phyloP scores from a whole-genome alignment of 2,113 vertebrate species.

The Megaceryle torquata region DNA sequence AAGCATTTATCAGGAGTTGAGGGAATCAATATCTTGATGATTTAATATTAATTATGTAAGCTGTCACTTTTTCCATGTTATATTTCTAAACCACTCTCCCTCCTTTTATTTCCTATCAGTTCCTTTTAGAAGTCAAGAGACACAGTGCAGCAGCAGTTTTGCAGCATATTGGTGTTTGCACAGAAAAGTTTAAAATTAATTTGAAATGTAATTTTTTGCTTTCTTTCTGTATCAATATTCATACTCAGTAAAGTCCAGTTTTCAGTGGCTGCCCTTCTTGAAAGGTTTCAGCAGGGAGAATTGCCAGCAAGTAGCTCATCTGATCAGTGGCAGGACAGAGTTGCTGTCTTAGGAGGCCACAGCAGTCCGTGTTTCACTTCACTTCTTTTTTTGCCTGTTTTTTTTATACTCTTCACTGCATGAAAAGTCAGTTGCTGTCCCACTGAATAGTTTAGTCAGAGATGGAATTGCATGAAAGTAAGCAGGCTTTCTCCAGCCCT shows the following conservation, averaged over 20 bases:
- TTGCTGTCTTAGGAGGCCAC: neutral
- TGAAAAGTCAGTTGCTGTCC: neutral
- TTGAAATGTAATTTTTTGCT: neutral
- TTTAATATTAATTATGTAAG: constrained; percentile 16
- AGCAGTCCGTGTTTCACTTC: neutral
- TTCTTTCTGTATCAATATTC: neutral
- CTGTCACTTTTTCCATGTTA: neutral
- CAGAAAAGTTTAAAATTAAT: neutral
- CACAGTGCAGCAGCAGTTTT: neutral
- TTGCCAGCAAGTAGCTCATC: neutral
- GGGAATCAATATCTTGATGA: constrained; percentile 7
- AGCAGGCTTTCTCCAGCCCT: constrained; percentile 13
- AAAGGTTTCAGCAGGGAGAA: neutral
- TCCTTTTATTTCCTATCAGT: neutral
- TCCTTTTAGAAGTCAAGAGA: neutral
- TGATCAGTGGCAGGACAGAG: neutral
- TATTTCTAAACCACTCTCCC: neutral
- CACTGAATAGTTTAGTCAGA: neutral
- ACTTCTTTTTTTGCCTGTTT: neutral
- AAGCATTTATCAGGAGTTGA: neutral
- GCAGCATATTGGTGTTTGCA: neutral
- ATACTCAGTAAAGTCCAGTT: neutral
- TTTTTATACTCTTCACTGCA: neutral
- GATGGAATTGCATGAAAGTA: neutral
- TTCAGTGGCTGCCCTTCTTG: neutral